These are phyloP conservation scores for Mastigias papua DNA, from an alignment of 30 jellyfish, hydroid and myxozoan species.

Conservation along the genomic window DNA sequence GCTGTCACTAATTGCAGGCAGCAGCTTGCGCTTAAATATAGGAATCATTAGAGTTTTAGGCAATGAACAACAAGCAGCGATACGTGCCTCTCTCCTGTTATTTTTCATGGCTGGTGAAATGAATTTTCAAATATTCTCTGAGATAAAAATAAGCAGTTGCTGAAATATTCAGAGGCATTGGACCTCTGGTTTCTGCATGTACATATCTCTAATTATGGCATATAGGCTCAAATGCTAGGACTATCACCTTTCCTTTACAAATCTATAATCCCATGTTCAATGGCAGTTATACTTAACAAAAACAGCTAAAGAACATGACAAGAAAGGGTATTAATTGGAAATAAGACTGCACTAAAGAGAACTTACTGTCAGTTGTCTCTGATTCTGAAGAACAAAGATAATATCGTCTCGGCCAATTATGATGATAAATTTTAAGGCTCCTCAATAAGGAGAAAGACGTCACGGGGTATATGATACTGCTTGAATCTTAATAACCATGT, in stretches of 20 bases:
- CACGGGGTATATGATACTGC: neutral
- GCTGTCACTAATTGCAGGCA: neutral
- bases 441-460: neutral
- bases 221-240: neutral
- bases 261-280: neutral
- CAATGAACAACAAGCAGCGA: too few species aligned
- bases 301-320: neutral
- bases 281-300: neutral
- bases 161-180: too few species aligned
- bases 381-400: neutral
- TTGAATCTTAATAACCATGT: neutral
- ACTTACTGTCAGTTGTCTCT: neutral
- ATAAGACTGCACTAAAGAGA: neutral
- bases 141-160: too few species aligned
- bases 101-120: too few species aligned
- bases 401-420: slow-evolving; percentile 11
- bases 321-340: neutral
- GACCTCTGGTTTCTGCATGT: too few species aligned
- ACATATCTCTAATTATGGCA: too few species aligned
- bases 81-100: too few species aligned
- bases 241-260: neutral
- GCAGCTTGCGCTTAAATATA: neutral
- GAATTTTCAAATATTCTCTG: too few species aligned
- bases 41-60: too few species aligned
- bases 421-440: neutral